phyloP scores from a whole-genome alignment of 2,113 vertebrate genomes.

The Chaenogobius annularis region DNA sequence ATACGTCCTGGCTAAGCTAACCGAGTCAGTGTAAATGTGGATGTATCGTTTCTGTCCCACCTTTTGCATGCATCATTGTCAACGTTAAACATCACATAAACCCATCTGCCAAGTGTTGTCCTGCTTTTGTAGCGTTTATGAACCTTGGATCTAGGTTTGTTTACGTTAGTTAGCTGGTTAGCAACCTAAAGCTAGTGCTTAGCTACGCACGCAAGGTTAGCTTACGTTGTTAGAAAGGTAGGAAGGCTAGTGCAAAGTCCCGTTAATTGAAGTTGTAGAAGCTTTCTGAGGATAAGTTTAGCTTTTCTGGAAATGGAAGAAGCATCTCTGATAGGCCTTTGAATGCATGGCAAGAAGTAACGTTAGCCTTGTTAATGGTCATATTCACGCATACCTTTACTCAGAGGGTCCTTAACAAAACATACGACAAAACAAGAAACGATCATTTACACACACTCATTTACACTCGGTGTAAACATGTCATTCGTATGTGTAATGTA shows the following conservation, averaged over 20 bases:
- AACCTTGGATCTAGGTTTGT: constrained; percentile 55
- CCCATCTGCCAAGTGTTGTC: accelerated
- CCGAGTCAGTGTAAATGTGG: constrained; percentile 19
- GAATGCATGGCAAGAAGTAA: background rate
- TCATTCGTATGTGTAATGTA: background rate
- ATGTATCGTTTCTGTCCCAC: background rate
- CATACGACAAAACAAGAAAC: background rate
- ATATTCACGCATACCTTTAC: background rate
- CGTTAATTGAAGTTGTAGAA: background rate
- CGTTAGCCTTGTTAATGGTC: background rate
- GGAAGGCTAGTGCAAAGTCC: constrained; percentile 27
- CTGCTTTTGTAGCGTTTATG: background rate
- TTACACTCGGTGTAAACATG: background rate
- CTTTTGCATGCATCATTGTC: background rate
- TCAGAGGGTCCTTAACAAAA: background rate
- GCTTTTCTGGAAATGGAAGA: too few relatives aligned
- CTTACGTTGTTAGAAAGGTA: constrained; percentile 52
- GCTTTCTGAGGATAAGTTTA: background rate
- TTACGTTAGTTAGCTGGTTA: constrained; percentile 70
- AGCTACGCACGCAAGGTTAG: constrained; percentile 51
- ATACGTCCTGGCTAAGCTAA: constrained; percentile 63
- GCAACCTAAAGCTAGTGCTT: constrained; percentile 51
- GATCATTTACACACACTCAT: background rate
- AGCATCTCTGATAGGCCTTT: background rate
- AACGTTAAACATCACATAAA: background rate